Evolutionary conservation across 1,140 invertebrate species (phyloP).

Genomic region (Lamellibrachia luymesi): DNA sequence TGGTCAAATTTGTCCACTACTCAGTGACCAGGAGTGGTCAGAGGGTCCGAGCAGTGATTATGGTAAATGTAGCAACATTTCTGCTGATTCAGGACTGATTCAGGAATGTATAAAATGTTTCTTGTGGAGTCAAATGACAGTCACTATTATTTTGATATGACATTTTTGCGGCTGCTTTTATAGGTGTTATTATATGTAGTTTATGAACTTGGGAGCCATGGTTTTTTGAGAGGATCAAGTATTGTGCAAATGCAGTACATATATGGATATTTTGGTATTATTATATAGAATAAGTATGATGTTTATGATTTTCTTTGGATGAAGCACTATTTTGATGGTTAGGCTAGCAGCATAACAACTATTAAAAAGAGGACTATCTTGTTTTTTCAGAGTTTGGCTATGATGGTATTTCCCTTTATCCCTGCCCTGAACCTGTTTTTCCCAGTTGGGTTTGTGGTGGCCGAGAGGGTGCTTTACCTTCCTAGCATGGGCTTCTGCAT

Average conservation of each 20-base stretch:
- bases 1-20: conserved; percentile 66
- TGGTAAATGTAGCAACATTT: conserved; percentile 63
- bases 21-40: conserved; percentile 69
- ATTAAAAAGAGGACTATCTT: not conserved
- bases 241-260: too few species aligned
- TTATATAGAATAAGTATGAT: not conserved
- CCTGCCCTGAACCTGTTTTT: conserved; percentile 97
- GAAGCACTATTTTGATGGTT: not conserved
- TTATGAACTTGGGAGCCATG: too few species aligned
- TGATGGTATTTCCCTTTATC: conserved; percentile 87
- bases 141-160: not conserved
- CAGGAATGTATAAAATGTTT: too few species aligned
- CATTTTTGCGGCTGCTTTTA: not conserved
- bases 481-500: conserved; percentile 97
- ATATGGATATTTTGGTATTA: too few species aligned
- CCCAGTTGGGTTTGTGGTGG: conserved; percentile 95
- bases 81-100: not conserved
- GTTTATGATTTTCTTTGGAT: not conserved
- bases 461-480: conserved; percentile 92
- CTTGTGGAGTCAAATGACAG: not conserved
- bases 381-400: conserved; percentile 69
- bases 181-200: not conserved
- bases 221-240: too few species aligned
- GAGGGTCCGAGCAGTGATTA: conserved; percentile 75
- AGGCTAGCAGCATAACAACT: not conserved